Base-by-base conservation (phyloP, 2,888 invertebrate species). In the Imbricaverruca yamaguchii region DNA sequence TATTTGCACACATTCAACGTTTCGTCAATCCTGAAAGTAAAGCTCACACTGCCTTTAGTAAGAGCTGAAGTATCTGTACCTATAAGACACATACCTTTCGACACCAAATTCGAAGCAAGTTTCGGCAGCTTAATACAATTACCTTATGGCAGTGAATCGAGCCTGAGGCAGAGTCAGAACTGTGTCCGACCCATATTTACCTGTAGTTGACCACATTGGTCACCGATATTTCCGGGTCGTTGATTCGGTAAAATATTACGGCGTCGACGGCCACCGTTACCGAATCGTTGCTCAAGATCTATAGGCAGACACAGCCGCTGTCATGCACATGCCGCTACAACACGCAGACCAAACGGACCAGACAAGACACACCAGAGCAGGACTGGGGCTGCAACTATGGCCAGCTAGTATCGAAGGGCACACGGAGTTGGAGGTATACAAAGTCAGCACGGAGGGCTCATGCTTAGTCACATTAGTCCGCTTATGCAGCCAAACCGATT, bases 141-240 rank as follows among this genome's bases (percentile, higher is more conserved):
- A 39, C 39, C 39, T 39, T 39, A 39, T 39, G 39, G 4, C 39
- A 1, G 39, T 39, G 39, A 39, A 39, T 39, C 39, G 39, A 39
- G 39, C 39, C 39, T 39, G 39, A 39, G 39, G 39, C 39, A 39
- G 39, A 39, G 39, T 39, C 39, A 39, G 39, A 39, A 4, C 39
- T 39, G 39, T 39, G 39, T 39, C 39, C 39, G 39, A 39, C 39
- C 59, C 12, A 67, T 21, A 78, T 81, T 82, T 83, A 84, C 83
- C 87, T 87, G 53, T 89, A 89, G 84, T 90, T 89, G 85, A 89
- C 89, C 53, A 90, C 89, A 85, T 90, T 90, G 81, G 89, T 88
- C 80, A 89, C 89, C n/a, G 90, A 89, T 53, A 89, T 88, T 21
- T 89, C 89, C 8, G 90, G 89, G 85, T 90, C 89, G 83, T 86